Percentiles rank a stretch among this genome's conserved stretches.
These are phyloP conservation scores for Mormoops blainvillei DNA, from an alignment of 2,113 vertebrate genomes.

Conservation along the genomic window DNA sequence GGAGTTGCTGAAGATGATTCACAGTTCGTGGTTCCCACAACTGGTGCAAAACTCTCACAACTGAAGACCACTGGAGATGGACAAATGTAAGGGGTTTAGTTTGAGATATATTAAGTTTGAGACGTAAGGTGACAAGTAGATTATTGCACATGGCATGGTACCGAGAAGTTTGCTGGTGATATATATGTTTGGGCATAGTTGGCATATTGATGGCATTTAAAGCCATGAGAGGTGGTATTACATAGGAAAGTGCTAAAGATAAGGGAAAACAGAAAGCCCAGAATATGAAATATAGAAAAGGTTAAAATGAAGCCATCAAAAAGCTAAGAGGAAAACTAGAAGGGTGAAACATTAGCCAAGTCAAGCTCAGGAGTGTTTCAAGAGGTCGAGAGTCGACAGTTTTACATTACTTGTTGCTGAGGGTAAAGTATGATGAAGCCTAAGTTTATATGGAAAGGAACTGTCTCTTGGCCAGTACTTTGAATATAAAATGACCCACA, in stretches of 20 bases:
- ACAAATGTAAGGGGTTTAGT: not conserved
- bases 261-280: not conserved
- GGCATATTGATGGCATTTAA: too few relatives aligned
- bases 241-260: not conserved
- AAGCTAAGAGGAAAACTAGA: not conserved
- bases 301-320: not conserved
- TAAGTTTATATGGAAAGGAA: not conserved
- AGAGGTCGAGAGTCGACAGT: not conserved
- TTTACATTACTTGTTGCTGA: not conserved
- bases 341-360: not conserved
- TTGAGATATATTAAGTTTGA: not conserved
- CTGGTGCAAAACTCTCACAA: not conserved
- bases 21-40: not conserved
- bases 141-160: not conserved
- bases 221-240: not conserved
- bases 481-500: not conserved
- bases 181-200: not conserved
- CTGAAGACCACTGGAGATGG: fast-evolving
- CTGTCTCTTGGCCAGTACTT: not conserved
- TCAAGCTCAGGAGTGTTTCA: not conserved
- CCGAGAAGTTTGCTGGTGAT: not conserved
- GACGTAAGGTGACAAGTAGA: not conserved
- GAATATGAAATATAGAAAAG: not conserved
- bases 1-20: not conserved
- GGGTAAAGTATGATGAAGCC: not conserved